Base-by-base conservation (phyloP, 2,113 vertebrate genomes). In the Grantiella picta region DNA sequence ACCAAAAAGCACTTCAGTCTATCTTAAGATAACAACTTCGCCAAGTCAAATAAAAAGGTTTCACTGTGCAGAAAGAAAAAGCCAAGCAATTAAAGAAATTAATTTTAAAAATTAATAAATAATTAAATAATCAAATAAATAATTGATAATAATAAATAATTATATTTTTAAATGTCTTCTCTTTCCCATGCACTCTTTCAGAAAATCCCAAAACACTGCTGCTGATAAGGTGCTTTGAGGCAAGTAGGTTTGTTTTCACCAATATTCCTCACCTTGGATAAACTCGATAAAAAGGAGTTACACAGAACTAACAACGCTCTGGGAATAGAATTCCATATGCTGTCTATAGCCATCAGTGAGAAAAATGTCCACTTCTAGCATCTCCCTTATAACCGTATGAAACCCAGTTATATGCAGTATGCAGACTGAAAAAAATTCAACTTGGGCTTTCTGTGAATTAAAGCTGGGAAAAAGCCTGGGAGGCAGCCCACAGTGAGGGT, bases 21-120 rank as follows among this genome's bases (percentile, higher is more conserved):
- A 29, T 40, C 70, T 87, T 72, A 57, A 61, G n/a, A 45, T 3
- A 14, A 72, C 29, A 77, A 31, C 36, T 86, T 89, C 71, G 72
- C 77, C 81, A 95, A 95, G 77, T 68, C 31, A 93, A 89, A 81
- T 38, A 84, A 84, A 94, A 93, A 84, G 23, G 15, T 82, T 92
- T 89, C 47, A 33, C 6, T 40, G 47, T 35, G 40, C 63, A 49
- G 56, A 25, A 69, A 80, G 22, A 90, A 90, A 82, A 82, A 19
- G 25, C 23, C 40, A 35, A 82, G 79, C 20, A 68, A 45, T 29
- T 59, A 25, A 70, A 81, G 24, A 81, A 27, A 38, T 38, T 38
- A 38, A 38, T 38, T 38, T 38, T 38, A 38, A 38, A 38, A 38
- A 38, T 38, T 10, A 38, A 38, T 11, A 11, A 38, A 38, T 38